These are phyloP conservation scores for Drosophila histrio DNA, from an alignment of 2,888 invertebrate species.

Conservation along the genomic window DNA sequence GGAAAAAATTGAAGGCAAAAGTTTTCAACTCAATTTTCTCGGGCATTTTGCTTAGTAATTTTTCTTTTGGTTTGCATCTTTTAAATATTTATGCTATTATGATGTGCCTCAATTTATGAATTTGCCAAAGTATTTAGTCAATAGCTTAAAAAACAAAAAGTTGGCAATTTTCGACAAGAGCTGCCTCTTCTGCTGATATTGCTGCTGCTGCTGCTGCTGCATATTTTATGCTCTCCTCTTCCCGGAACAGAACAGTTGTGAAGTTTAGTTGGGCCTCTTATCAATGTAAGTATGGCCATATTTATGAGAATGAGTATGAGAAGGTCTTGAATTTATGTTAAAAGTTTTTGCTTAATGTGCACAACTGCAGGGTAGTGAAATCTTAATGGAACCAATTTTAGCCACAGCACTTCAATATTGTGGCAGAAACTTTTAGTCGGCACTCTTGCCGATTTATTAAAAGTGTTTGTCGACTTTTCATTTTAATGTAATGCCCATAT, in stretches of 20 bases:
- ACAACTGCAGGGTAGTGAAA: constrained; percentile 48
- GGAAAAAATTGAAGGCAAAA: constrained; percentile 34
- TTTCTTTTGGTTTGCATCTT: constrained; percentile 44
- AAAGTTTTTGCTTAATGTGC: constrained; percentile 69
- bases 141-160: constrained; percentile 64
- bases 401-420: constrained; percentile 35
- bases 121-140: constrained; percentile 78
- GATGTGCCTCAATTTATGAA: constrained; percentile 74
- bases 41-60: constrained; percentile 51
- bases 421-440: constrained; percentile 17
- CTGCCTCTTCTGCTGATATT: constrained; percentile 32
- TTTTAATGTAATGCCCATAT: neutral
- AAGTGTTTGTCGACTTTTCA: neutral
- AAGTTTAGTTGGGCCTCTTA: constrained; percentile 38
- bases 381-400: constrained; percentile 53
- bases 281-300: constrained; percentile 57
- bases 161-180: constrained; percentile 26
- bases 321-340: constrained; percentile 61
- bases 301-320: constrained; percentile 50
- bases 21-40: constrained; percentile 69
- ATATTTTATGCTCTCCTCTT: constrained; percentile 54
- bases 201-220: constrained; percentile 40
- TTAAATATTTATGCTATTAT: constrained; percentile 73
- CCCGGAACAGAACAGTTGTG: neutral
- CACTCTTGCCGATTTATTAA: constrained; percentile 8